Percentiles rank a stretch among this genome's conserved stretches.
These are phyloP conservation scores for Beaufortia kweichowensis DNA, from an alignment of 2,113 vertebrate genomes.

Conservation along the genomic window DNA sequence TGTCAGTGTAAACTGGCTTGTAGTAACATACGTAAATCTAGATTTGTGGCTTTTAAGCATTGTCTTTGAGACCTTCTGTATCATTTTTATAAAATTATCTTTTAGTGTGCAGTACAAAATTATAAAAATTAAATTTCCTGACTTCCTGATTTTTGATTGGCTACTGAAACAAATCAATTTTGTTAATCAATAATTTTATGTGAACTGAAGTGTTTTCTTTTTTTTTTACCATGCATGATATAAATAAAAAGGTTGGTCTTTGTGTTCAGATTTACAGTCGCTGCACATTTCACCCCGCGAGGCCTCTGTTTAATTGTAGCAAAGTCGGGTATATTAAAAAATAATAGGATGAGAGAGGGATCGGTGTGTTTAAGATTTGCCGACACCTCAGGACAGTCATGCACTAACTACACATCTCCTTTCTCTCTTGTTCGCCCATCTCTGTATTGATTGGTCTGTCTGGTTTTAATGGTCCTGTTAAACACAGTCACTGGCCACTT, in stretches of 20 bases:
- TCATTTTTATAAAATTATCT: no score
- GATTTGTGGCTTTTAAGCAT: no score
- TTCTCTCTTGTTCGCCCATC: conserved; percentile 66
- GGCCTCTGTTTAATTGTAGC: conserved; percentile 63
- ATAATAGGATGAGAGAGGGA: conserved; percentile 60
- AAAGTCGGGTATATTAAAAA: conserved; percentile 63
- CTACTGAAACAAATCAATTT: no score
- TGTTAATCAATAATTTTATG: background rate
- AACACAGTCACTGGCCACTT: conserved; percentile 84
- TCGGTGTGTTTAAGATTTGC: conserved; percentile 68
- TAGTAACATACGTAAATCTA: no score
- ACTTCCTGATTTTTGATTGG: background rate
- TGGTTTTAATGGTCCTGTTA: conserved; percentile 82
- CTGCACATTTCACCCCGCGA: background rate
- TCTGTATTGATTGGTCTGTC: conserved; percentile 83
- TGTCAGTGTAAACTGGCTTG: background rate
- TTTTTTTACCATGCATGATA: background rate
- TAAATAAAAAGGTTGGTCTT: background rate
- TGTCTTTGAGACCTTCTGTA: no score
- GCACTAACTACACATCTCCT: conserved; percentile 77
- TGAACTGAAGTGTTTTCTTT: background rate
- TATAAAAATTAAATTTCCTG: no score
- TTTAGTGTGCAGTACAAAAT: no score
- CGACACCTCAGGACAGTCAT: conserved; percentile 65
- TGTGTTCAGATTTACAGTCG: conserved; percentile 34